A percentile compares a stretch with the other conserved stretches of the same genome.
phyloP scores from a whole-genome alignment of 2,888 invertebrate genomes.

The Andrena camellia region DNA sequence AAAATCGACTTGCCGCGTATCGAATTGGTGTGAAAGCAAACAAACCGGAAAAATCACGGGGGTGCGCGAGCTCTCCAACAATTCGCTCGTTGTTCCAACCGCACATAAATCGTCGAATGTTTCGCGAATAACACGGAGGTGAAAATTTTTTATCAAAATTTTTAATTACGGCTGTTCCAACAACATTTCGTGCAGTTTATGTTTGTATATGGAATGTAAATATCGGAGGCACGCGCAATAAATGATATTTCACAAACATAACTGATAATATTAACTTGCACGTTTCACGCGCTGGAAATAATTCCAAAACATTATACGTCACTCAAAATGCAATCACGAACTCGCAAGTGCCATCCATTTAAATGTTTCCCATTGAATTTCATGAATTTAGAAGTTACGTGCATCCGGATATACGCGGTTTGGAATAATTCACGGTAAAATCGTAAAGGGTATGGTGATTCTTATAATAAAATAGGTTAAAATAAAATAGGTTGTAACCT shows the following conservation, averaged over 20 bases:
- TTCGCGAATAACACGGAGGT: neutral
- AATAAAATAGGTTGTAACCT: neutral
- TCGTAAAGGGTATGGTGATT: too few relatives aligned
- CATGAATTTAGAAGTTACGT: too few relatives aligned
- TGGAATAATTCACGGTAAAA: too few relatives aligned
- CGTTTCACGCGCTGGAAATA: neutral
- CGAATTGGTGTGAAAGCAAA: conserved; percentile 60
- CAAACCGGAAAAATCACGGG: conserved; percentile 46
- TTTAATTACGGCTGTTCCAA: neutral
- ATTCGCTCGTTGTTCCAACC: neutral
- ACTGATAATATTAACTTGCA: neutral
- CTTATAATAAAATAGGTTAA: neutral
- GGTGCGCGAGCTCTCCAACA: neutral
- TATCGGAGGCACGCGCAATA: neutral
- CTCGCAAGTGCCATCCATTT: too few relatives aligned
- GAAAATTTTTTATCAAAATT: neutral
- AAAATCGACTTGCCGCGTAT: conserved; percentile 24
- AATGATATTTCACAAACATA: neutral
- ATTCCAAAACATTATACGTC: too few relatives aligned
- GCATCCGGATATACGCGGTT: too few relatives aligned
- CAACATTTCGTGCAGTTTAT: neutral
- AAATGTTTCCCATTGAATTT: too few relatives aligned
- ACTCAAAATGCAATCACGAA: too few relatives aligned
- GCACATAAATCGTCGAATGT: neutral
- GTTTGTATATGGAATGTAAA: neutral